These are phyloP conservation scores for Grus americana DNA, from an alignment of 2,113 vertebrate genomes.

Conservation along the genomic window DNA sequence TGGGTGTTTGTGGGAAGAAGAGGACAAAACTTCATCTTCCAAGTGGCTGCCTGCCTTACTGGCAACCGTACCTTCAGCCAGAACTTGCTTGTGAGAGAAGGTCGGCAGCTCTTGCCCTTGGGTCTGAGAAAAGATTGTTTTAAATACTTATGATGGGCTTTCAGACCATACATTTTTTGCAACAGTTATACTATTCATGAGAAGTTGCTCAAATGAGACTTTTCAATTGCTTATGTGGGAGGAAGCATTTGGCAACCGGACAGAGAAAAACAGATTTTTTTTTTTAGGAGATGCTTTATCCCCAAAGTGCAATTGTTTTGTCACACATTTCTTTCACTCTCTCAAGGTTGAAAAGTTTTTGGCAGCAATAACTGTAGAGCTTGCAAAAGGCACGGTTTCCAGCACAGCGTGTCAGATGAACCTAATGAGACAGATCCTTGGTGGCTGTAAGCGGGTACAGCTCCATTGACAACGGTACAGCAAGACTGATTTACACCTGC, in stretches of 20 bases:
- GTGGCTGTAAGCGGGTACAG: not conserved
- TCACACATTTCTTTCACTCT: not conserved
- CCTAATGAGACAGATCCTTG: not conserved
- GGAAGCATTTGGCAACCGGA: not conserved
- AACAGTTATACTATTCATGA: not conserved
- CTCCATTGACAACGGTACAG: not conserved
- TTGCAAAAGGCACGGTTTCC: not conserved
- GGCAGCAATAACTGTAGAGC: not conserved
- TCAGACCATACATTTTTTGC: not conserved
- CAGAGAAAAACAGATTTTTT: not conserved
- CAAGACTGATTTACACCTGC: not conserved
- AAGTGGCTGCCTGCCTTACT: not conserved
- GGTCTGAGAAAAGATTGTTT: not conserved
- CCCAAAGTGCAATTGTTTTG: constrained; percentile 1
- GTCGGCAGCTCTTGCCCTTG: not conserved
- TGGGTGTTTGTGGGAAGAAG: not conserved
- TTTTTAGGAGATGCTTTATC: constrained; percentile 19
- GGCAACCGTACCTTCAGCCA: not conserved
- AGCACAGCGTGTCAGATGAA: not conserved
- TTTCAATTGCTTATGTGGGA: constrained; percentile 8
- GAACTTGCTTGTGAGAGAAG: not conserved
- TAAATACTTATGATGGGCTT: not conserved
- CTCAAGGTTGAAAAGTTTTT: constrained; percentile 28
- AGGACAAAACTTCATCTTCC: not conserved
- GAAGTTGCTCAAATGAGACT: constrained; percentile 12